Evolutionary conservation across 2,113 vertebrate species (phyloP).

Genomic region (Scomber japonicus): DNA sequence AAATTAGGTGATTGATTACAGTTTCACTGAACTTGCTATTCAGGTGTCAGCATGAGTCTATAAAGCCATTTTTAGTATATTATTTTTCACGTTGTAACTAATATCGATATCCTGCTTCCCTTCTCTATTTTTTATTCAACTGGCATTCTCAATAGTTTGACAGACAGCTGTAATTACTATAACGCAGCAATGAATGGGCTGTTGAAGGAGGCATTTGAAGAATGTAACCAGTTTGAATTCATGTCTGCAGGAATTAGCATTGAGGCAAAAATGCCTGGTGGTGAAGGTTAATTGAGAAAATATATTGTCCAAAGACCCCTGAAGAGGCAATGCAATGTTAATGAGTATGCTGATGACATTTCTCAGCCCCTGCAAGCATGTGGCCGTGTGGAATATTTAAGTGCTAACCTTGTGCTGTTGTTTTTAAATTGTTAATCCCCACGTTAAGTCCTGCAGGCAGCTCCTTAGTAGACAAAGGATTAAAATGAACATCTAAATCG

Average conservation of each 20-base stretch:
- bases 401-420: conserved; percentile 51
- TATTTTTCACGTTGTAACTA: no score
- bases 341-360: conserved; percentile 67
- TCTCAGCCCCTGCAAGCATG: conserved; percentile 27
- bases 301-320: conserved; percentile 32
- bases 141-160: not conserved
- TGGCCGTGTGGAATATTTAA: conserved; percentile 55
- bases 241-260: conserved; percentile 21
- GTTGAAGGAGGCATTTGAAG: conserved; percentile 12
- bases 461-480: not conserved
- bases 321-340: conserved; percentile 34
- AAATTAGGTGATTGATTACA: no score
- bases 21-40: no score
- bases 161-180: conserved; percentile 7
- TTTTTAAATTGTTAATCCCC: conserved; percentile 60
- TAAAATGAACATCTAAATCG: conserved; percentile 32
- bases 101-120: no score
- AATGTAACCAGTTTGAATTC: not conserved
- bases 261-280: not conserved
- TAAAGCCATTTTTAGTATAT: no score
- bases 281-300: conserved; percentile 60
- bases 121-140: not conserved
- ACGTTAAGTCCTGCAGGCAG: not conserved
- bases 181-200: not conserved
- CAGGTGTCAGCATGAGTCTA: no score